Evolutionary conservation across 2,113 vertebrate species (phyloP).

Genomic region (Archocentrus centrarchus): DNA sequence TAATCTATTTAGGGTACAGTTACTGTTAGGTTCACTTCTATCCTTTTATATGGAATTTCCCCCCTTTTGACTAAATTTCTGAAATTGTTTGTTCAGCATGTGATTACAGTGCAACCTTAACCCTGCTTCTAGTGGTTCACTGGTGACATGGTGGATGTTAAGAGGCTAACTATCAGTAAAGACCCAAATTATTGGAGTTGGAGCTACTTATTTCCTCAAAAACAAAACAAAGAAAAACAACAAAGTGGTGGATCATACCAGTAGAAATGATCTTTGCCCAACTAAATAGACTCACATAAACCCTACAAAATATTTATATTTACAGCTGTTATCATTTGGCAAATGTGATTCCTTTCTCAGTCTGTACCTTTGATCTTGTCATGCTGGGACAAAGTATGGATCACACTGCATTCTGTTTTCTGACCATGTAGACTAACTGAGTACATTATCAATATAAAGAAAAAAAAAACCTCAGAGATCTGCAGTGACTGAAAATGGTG

Average conservation of each 20-base stretch:
- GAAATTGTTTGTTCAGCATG: neutral
- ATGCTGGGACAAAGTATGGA: neutral
- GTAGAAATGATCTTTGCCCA: neutral
- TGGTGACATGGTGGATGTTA: neutral
- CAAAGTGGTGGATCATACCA: neutral
- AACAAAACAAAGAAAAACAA: neutral
- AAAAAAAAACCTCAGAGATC: neutral
- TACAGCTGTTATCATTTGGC: constrained; percentile 1
- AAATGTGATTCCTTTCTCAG: neutral
- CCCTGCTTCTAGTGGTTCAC: neutral
- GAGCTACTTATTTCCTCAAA: neutral
- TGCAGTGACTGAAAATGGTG: neutral
- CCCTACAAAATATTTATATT: neutral
- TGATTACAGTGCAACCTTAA: neutral
- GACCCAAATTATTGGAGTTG: neutral
- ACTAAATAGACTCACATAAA: neutral
- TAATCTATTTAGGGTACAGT: too few species aligned
- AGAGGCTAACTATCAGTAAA: neutral
- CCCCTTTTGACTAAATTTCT: too few species aligned
- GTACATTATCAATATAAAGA: too few species aligned
- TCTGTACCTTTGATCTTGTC: neutral
- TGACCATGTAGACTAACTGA: neutral
- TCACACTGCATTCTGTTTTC: neutral
- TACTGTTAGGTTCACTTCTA: too few species aligned
- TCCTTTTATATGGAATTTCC: too few species aligned